A percentile compares a stretch with the other conserved stretches of the same genome.
Evolutionary conservation across 2,113 vertebrate species (phyloP).

Genomic region (Dinomys branickii): DNA sequence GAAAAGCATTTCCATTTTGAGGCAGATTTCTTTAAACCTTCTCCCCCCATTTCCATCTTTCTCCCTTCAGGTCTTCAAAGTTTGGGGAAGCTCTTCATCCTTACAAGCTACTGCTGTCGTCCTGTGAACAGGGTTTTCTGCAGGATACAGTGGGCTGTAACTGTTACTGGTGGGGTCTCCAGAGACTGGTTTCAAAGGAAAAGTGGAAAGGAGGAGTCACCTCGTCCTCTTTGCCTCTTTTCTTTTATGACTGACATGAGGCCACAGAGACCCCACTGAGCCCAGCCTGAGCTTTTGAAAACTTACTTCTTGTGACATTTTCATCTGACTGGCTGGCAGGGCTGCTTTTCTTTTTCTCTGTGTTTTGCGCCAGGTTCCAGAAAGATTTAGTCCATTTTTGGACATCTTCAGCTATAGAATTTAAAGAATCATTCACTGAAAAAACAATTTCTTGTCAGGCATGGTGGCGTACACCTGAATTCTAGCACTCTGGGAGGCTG

Average conservation of each 20-base stretch:
- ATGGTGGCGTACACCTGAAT: neutral
- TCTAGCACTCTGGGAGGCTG: neutral
- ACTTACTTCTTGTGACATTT: neutral
- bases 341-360: neutral
- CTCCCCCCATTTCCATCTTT: fast-evolving
- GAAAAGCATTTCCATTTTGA: neutral
- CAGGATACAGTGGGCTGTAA: neutral
- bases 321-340: neutral
- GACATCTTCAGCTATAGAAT: neutral
- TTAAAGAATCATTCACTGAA: neutral
- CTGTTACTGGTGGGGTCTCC: neutral
- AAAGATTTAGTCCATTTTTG: neutral
- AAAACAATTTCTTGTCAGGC: neutral
- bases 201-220: neutral
- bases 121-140: neutral
- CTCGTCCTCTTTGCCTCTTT: neutral
- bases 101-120: neutral
- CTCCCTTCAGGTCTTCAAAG: neutral
- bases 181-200: slow-evolving; percentile 7
- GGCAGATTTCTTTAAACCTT: neutral
- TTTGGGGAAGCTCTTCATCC: neutral
- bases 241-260: neutral
- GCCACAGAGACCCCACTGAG: neutral
- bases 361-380: neutral
- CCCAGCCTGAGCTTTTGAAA: neutral